Percentiles rank a stretch among this genome's conserved stretches.
Evolutionary conservation across 2,797 vertebrate species (phyloP).

Genomic region (Pangasius mekongensis): DNA sequence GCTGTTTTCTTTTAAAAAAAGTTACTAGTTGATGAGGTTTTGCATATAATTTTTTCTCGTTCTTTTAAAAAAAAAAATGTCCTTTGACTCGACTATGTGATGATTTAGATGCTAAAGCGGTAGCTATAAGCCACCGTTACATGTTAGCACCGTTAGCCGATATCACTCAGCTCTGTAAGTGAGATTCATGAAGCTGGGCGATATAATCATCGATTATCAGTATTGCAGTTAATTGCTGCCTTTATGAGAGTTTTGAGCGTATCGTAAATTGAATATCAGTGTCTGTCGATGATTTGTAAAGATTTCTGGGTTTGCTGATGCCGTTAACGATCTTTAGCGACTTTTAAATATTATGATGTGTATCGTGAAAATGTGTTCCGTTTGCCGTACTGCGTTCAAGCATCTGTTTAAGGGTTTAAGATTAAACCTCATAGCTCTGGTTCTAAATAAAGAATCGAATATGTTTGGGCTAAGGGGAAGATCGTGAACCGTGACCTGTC

Average conservation of each 20-base stretch:
- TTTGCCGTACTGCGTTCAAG: too few relatives aligned
- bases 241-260: not conserved
- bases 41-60: not conserved
- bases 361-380: too few relatives aligned
- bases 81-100: not conserved
- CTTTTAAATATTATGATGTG: too few relatives aligned
- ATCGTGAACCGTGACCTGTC: not conserved
- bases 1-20: too few relatives aligned
- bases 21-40: not conserved
- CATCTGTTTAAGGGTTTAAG: too few relatives aligned
- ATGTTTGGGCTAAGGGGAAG: not conserved
- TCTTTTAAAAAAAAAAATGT: not conserved
- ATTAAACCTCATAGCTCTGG: not conserved
- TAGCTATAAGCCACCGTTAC: not conserved
- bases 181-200: too few relatives aligned
- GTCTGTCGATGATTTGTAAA: not conserved
- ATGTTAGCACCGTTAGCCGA: not conserved
- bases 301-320: too few relatives aligned
- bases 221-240: not conserved
- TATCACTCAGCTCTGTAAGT: not conserved
- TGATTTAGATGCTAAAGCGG: not conserved
- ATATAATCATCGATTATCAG: too few relatives aligned
- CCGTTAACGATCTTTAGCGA: too few relatives aligned
- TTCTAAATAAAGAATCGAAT: not conserved
- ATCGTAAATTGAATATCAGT: not conserved